Evolutionary conservation across 1,140 invertebrate genomes (phyloP).

Genomic region (Zophobas atratus): DNA sequence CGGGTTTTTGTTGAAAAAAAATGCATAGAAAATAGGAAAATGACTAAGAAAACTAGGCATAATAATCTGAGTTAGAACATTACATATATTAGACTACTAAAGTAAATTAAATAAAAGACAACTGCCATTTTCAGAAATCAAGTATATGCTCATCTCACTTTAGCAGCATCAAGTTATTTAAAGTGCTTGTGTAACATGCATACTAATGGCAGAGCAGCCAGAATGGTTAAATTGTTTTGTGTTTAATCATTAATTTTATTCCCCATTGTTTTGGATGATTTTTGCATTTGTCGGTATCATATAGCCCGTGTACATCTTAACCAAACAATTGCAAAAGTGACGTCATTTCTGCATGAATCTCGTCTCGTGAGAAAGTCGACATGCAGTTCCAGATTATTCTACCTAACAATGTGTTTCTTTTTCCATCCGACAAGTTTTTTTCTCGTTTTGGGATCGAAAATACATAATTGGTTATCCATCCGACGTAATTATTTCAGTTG

Average conservation of each 20-base stretch:
- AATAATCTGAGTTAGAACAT: no score
- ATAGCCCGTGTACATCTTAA: slow-evolving; percentile 17
- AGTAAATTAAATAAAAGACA: slow-evolving; percentile 46
- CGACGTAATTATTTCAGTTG: slow-evolving; percentile 13
- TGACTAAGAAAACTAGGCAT: no score
- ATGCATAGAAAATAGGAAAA: no score
- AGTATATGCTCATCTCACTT: slow-evolving; percentile 42
- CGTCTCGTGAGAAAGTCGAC: slow-evolving; percentile 34
- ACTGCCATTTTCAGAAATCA: slow-evolving; percentile 46
- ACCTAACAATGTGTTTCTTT: slow-evolving; percentile 26
- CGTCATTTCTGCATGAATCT: slow-evolving; percentile 37
- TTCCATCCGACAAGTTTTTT: slow-evolving; percentile 1
- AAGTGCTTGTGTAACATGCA: slow-evolving; percentile 43
- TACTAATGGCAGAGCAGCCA: slow-evolving; percentile 29
- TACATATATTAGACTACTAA: background rate
- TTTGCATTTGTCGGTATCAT: background rate
- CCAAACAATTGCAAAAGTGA: slow-evolving; percentile 27
- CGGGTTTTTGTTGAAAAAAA: no score
- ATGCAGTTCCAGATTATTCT: slow-evolving; percentile 22
- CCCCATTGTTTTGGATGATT: slow-evolving; percentile 5
- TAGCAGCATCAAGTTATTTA: slow-evolving; percentile 44
- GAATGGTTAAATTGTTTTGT: slow-evolving; percentile 28
- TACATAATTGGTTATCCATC: slow-evolving; percentile 34
- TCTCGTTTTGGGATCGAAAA: slow-evolving; percentile 9
- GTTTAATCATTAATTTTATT: slow-evolving; percentile 13